Conservation (phyloP, 2,113 vertebrate genomes). For the Myrmecobius fasciatus region DNA sequence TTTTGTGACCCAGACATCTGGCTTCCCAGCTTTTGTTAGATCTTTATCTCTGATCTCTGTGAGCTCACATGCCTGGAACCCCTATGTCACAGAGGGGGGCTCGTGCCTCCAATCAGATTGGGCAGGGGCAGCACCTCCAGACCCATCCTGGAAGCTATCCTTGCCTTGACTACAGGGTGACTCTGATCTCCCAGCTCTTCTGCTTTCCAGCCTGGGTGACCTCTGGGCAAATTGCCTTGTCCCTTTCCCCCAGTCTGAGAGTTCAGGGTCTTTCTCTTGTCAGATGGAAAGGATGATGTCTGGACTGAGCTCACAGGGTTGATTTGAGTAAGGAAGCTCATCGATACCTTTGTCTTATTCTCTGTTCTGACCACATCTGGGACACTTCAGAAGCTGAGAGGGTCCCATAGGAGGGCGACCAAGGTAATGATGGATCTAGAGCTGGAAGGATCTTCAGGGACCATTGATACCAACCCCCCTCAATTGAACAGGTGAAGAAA, state of each 20-base stretch:
- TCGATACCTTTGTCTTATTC: background rate
- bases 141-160: background rate
- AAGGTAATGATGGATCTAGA: background rate
- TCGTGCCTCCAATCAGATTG: background rate
- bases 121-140: background rate
- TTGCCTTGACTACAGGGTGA: background rate
- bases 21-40: background rate
- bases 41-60: background rate
- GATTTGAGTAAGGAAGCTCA: background rate
- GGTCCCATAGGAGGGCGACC: background rate
- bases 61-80: background rate
- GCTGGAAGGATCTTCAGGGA: background rate
- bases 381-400: background rate
- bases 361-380: background rate
- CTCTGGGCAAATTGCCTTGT: background rate
- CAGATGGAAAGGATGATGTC: background rate
- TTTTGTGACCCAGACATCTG: background rate
- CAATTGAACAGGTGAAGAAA: background rate
- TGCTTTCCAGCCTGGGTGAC: background rate
- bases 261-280: background rate
- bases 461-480: accelerated
- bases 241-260: background rate
- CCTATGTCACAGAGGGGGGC: background rate
- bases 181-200: background rate
- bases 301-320: background rate